Base-by-base conservation (phyloP, 2,888 invertebrate species). In the Ochropleura plecta region DNA sequence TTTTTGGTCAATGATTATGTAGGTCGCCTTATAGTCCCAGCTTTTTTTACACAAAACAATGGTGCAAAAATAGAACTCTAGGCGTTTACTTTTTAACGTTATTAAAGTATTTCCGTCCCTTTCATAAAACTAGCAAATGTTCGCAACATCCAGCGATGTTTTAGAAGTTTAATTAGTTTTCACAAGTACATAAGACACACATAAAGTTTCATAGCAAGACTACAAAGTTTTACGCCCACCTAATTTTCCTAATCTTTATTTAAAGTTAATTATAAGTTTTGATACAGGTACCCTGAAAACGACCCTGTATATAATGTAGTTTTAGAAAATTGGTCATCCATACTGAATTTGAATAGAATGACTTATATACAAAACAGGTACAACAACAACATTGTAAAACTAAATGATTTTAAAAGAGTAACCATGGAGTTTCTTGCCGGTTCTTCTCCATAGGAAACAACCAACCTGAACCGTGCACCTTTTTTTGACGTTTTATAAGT, bases 241-340 rank as follows among this genome's bases (percentile, higher is more conserved):
- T 3, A 20, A 44, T 59, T 59, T 75, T 40, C 20, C 0, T 46
- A 20, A 78, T 59, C 46, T 20, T 51, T 46, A 48, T 14, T 14
- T 1, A 55, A 76, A 70, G 0, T 7, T 49, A 44, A 79, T 63
- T 18, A 62, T 14, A 48, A 62, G 40, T 30, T 49, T 49, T 78
- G 18, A 8, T 9, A 67, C 20, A 51, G 30, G 7, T n/a, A 49
- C 40, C 60, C 16, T 46, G 18, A 42, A 46, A 46, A 12, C 18
- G 12, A 18, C 42, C 20, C 5, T 14, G 9, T 60, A 4, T 46
- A 46, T 60, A 20, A 46, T 0, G 8, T 40, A 12, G 40, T 46
- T 20, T 18, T 8, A 10, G 10, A 57, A 75, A 30, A 49, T n/a
- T 16, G 16, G 16, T 51, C 49, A 44, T 44, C 16, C 18, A 48